Conservation (phyloP, 2,888 invertebrate genomes). For the Azorinus chamasolen region DNA sequence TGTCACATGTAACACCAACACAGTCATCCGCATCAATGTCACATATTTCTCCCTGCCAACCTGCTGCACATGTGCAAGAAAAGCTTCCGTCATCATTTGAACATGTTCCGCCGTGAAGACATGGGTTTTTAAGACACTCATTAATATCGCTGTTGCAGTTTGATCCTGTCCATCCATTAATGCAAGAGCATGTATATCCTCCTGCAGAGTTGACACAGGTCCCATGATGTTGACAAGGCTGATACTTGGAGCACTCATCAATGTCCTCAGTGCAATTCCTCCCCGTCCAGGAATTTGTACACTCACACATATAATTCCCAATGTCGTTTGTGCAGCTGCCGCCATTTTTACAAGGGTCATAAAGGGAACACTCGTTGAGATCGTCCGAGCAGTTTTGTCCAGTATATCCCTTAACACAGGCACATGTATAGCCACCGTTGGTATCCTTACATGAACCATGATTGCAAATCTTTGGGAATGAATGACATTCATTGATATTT, state of each 20-base stretch:
- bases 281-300: conserved; percentile 22
- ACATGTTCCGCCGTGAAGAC: no score
- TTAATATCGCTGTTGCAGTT: conserved; percentile 18
- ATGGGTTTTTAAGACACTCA: conserved; percentile 2
- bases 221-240: conserved; percentile 20
- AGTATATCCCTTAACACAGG: conserved; percentile 37
- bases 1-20: background rate
- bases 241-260: conserved; percentile 22
- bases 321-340: conserved; percentile 41
- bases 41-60: background rate
- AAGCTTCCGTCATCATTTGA: no score
- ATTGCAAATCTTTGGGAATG: no score
- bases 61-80: background rate
- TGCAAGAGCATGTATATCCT: conserved; percentile 29
- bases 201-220: conserved; percentile 17
- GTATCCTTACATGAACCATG: conserved; percentile 11
- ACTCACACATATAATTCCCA: conserved; percentile 41
- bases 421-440: conserved; percentile 34
- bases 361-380: background rate
- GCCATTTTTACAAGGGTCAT: conserved; percentile 57
- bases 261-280: conserved; percentile 19
- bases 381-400: conserved; percentile 44
- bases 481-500: no score
- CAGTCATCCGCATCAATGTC: conserved; percentile 4
- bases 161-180: conserved; percentile 10